These are phyloP conservation scores for Pararge aegeria DNA, from an alignment of 1,140 invertebrate genomes.

Conservation along the genomic window DNA sequence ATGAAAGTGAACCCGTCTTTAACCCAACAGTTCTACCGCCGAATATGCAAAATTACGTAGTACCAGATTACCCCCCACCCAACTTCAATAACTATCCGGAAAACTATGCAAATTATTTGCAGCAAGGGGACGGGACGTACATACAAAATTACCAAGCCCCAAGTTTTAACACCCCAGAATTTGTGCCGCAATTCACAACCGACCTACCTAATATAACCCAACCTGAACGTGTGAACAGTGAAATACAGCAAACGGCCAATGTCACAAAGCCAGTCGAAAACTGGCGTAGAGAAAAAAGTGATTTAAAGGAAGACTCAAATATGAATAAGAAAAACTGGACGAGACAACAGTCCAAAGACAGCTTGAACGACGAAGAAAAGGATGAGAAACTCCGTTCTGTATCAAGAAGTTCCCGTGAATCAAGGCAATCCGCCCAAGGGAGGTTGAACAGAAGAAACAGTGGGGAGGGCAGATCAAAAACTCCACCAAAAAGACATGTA, in stretches of 20 bases:
- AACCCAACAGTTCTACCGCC: constrained; percentile 56
- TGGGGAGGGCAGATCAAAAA: constrained; percentile 35
- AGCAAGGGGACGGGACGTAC: constrained; percentile 66
- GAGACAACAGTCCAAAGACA: constrained; percentile 54
- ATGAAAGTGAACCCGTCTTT: constrained; percentile 49
- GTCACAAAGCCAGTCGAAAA: constrained; percentile 50
- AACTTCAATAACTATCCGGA: constrained; percentile 49
- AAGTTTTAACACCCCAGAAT: constrained; percentile 47
- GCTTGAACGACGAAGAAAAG: constrained; percentile 52
- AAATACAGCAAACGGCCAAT: constrained; percentile 51
- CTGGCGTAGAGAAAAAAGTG: constrained; percentile 60
- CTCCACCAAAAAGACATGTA: constrained; percentile 64
- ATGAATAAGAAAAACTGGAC: constrained; percentile 58
- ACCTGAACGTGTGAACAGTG: constrained; percentile 56
- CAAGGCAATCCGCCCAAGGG: constrained; percentile 27
- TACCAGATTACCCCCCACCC: constrained; percentile 54
- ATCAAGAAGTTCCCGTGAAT: constrained; percentile 42
- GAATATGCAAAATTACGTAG: constrained; percentile 35
- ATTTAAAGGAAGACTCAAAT: constrained; percentile 53
- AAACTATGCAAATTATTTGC: constrained; percentile 56
- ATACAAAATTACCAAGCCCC: constrained; percentile 49
- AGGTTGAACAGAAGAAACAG: constrained; percentile 53
- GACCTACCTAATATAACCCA: constrained; percentile 29
- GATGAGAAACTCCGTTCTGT: constrained; percentile 38
- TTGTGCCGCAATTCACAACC: constrained; percentile 32